Percentiles rank a stretch among this genome's conserved stretches.
Conservation (phyloP, 2,797 vertebrate genomes). For the Melanotaenia nigrans region DNA sequence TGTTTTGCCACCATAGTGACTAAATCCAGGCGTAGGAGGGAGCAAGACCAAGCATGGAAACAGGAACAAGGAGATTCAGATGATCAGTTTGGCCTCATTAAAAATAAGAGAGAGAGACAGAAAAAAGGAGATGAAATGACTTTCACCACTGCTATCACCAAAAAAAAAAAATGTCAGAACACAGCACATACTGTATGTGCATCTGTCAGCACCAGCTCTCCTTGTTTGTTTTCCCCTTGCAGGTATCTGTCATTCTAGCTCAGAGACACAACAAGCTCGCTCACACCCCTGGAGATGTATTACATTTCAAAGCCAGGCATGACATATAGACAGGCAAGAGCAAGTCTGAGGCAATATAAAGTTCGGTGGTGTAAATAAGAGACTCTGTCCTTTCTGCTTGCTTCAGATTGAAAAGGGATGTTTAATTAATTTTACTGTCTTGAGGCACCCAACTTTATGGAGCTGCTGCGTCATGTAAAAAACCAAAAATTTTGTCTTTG, state of each 20-base stretch:
- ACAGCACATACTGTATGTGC: conserved; percentile 12
- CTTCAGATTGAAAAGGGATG: conserved; percentile 34
- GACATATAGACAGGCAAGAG: conserved; percentile 61
- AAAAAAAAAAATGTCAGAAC: conserved; percentile 14
- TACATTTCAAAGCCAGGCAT: conserved; percentile 72
- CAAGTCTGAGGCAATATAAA: conserved; percentile 55
- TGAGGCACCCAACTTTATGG: conserved; percentile 52
- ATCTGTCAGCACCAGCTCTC: conserved; percentile 50
- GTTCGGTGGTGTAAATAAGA: conserved; percentile 36
- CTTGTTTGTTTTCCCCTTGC: conserved; percentile 65
- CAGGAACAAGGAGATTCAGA: conserved; percentile 52
- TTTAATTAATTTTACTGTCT: conserved; percentile 56
- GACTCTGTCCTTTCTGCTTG: conserved; percentile 25
- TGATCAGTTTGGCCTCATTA: conserved; percentile 49
- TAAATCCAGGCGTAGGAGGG: conserved; percentile 57
- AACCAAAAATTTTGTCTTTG: conserved; percentile 75
- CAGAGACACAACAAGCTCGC: conserved; percentile 62
- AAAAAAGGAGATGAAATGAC: not conserved
- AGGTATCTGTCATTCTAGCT: conserved; percentile 61
- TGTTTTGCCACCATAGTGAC: conserved; percentile 77
- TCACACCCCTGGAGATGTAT: conserved; percentile 64
- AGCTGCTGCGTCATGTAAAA: conserved; percentile 71
- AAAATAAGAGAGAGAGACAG: conserved; percentile 21
- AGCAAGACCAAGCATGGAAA: conserved; percentile 54
- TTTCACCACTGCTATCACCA: conserved; percentile 7